These are phyloP conservation scores for Chrysolina oricalcia DNA, from an alignment of 2,888 invertebrate species.

Conservation along the genomic window DNA sequence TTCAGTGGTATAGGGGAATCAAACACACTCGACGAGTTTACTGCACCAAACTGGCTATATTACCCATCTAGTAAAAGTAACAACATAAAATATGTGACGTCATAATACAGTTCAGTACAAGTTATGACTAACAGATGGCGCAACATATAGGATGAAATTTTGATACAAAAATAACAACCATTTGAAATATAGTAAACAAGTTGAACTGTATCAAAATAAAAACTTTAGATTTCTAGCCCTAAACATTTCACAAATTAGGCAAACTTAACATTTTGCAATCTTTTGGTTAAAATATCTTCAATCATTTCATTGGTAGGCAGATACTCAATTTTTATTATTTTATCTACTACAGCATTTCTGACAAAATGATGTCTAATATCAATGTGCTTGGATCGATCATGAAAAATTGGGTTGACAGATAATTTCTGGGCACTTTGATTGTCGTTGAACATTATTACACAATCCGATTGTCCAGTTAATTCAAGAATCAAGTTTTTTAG, in stretches of 20 bases:
- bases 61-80: too few relatives aligned
- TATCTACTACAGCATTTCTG: conserved; percentile 37
- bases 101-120: too few relatives aligned
- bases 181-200: background rate
- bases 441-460: conserved; percentile 45
- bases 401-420: conserved; percentile 45
- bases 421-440: conserved; percentile 53
- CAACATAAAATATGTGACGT: too few relatives aligned
- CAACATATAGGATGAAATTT: too few relatives aligned
- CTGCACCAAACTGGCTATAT: too few relatives aligned
- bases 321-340: conserved; percentile 42
- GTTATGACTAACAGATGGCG: too few relatives aligned
- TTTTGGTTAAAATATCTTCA: conserved; percentile 52
- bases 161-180: background rate
- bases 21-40: too few relatives aligned
- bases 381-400: conserved; percentile 52
- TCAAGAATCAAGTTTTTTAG: conserved; percentile 45
- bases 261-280: conserved; percentile 32
- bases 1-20: too few relatives aligned
- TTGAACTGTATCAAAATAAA: background rate
- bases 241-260: conserved; percentile 9
- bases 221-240: background rate
- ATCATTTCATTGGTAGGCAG: conserved; percentile 45
- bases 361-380: conserved; percentile 52
- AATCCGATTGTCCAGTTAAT: conserved; percentile 32